Base-by-base conservation (phyloP, 2,113 vertebrate species). In the Falco punctatus region DNA sequence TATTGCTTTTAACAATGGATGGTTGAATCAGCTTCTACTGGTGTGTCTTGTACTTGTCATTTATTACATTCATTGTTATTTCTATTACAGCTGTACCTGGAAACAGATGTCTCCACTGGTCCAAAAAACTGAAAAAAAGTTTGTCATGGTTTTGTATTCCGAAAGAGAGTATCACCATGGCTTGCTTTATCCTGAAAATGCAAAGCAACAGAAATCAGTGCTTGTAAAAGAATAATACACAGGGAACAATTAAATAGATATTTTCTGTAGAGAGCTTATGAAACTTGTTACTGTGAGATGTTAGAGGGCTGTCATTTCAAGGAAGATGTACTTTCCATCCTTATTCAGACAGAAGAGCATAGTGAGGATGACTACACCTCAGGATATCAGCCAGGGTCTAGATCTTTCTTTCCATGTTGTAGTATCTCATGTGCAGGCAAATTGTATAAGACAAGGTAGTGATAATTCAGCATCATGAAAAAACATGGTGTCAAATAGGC, bases 401-500 rank as follows among this genome's bases (percentile, higher is more conserved):
- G 59, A 38, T 78, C 65, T 72, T 81, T 49, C 42, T 78, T 71
- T 58, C 35, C 70, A 30, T 4, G 0, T 69, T 89, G 26, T 5
- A 6, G 20, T 62, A 72, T 80, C 74, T 70, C 54, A 67, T 44
- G 38, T 78, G 28, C 54, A 77, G 46, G n/a, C 22, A 75, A 92
- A 92, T 35, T 38, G 40, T 69, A 7, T 49, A 38, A 70, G 67
- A 91, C 32, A 66, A 55, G 48, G 48, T 64, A 65, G 48, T 64
- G 52, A 90, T 90, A 96, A 83, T 78, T 95, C 65, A 81, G 42
- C 52, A 65, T 74, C 61, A 80, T 44, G 61, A 73, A 71, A 52
- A 90, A 88, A 5, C 28, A 78, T 48, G 80, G 86, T 85, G 54
- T 75, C 54, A 78, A 61, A 84, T 90, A 92, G 44, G 33, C 32